Conservation (phyloP, 1,140 invertebrate genomes). For the Chionoecetes opilio region DNA sequence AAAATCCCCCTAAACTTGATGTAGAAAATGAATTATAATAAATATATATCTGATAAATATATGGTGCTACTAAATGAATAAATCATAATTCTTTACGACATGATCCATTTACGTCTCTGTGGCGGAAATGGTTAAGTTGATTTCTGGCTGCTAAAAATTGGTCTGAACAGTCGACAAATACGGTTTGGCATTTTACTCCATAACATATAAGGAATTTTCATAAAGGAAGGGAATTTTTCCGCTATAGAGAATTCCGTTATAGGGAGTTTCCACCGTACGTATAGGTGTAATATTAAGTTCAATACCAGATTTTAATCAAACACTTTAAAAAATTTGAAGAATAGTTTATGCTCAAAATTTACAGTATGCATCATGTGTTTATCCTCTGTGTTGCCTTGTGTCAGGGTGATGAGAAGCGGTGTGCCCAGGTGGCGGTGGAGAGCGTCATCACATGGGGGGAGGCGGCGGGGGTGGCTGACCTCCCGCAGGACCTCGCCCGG, state of each 20-base stretch:
- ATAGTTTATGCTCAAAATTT: background rate
- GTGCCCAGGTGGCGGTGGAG: slow-evolving; percentile 78
- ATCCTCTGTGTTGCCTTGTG: background rate
- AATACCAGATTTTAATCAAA: background rate
- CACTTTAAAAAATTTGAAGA: background rate
- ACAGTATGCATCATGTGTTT: background rate
- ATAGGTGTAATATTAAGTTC: background rate
- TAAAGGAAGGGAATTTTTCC: background rate
- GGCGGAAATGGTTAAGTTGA: no score
- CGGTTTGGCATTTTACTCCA: no score
- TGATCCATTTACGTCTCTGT: no score
- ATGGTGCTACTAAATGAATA: no score
- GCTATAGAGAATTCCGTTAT: no score
- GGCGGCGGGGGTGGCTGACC: slow-evolving; percentile 72
- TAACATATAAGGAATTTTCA: no score
- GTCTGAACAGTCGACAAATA: no score
- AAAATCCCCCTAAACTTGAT: no score
- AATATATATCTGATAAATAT: no score
- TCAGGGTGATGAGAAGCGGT: slow-evolving; percentile 74
- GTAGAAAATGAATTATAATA: no score
- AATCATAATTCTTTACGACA: no score
- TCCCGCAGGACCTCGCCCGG: slow-evolving; percentile 70
- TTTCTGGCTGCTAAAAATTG: no score
- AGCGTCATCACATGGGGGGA: slow-evolving; percentile 79
- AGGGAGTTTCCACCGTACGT: background rate